phyloP scores from a whole-genome alignment of 2,113 vertebrate species.

The Megaceryle torquata region DNA sequence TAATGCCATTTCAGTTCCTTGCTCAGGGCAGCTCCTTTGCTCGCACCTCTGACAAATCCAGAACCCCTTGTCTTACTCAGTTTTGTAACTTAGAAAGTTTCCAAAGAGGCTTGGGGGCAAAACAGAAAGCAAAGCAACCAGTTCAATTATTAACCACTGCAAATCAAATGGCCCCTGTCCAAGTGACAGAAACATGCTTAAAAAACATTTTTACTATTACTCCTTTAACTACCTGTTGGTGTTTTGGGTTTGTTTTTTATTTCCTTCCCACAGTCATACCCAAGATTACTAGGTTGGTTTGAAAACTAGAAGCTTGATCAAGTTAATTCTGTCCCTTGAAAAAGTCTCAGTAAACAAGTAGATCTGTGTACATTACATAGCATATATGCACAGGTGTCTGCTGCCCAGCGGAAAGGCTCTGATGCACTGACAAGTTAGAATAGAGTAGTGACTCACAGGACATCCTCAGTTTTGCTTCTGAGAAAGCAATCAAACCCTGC shows the following conservation, averaged over 20 bases:
- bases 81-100: not conserved
- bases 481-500: conserved; percentile 1
- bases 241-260: too few relatives aligned
- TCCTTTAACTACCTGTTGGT: not conserved
- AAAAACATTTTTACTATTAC: not conserved
- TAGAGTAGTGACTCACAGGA: not conserved
- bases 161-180: not conserved
- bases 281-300: not conserved
- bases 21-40: not conserved
- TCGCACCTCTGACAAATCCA: not conserved
- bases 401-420: not conserved
- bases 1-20: not conserved
- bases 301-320: not conserved
- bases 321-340: not conserved
- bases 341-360: not conserved
- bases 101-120: not conserved
- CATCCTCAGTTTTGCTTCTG: not conserved
- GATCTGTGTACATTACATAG: not conserved
- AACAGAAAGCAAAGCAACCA: not conserved
- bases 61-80: not conserved
- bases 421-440: not conserved
- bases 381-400: not conserved
- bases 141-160: not conserved
- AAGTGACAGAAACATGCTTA: not conserved
- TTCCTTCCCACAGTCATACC: not conserved